Evolutionary conservation across 2,113 vertebrate species (phyloP), one percentile per base, ranked within the genome.

Genomic region (Callaeas wilsoni): DNA sequence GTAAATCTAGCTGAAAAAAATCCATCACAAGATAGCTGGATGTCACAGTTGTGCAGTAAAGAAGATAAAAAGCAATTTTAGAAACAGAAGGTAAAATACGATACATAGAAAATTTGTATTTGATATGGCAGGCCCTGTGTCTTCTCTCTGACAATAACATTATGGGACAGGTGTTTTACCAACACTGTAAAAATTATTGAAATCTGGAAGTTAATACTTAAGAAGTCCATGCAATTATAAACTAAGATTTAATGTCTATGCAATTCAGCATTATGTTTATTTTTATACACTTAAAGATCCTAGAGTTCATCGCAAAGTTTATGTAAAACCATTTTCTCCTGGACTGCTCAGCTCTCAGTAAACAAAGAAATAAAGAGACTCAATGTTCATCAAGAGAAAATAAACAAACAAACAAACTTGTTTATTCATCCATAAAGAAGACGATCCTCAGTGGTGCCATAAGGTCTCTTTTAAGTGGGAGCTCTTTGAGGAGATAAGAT

Each of bases 351-450:
- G 6, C 68, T 94, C 12, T 73, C 63, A 69, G 30, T 47, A 73
- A 83, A 41, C 17, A 83, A 62, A 68, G 17, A 70, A 84, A 62
- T n/a, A 57, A 81, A 77, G 20, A 63, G 21, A 55, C 6, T 85
- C n/a, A 83, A 9, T 12, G 21, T 33, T 16, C 6, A 39, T 30
- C 16, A 83, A 46, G 26, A 79, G 19, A n/a, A 82, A 94, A 71
- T 2, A 80, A 81, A 44, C 6, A 71, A 83, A 77, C 1, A 47
- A 63, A 39, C 0, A 49, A 26, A 37, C 2, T 37, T 3, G 0
- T 6, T 20, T 19, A 44, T 46, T 42, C 4, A 56, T 69, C 70
- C 30, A 59, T 41, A 55, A 60, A 42, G 46, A 46, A 6, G 4
- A 89, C 46, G 26, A 50, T 57, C 35, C 71, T 86, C 33, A 26